Evolutionary conservation across 2,113 vertebrate genomes (phyloP).

Genomic region (Pluvianellus socialis): DNA sequence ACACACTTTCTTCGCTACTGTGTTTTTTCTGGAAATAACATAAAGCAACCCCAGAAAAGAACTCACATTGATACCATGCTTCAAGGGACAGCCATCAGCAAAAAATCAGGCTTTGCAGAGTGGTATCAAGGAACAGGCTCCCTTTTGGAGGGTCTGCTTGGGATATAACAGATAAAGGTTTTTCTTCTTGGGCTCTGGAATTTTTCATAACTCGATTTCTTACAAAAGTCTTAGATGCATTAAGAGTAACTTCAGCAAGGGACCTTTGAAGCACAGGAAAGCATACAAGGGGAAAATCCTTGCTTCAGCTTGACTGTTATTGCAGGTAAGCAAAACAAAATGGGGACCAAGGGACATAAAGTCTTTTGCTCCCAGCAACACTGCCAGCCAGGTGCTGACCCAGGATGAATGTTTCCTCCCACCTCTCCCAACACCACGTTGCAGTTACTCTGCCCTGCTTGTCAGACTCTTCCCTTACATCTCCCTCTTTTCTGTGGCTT

Average conservation of each 20-base stretch:
- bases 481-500: background rate
- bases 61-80: background rate
- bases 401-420: background rate
- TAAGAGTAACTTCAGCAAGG: rapidly evolving
- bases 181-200: background rate
- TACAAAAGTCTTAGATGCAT: background rate
- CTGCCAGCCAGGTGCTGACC: background rate
- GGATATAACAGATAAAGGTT: background rate
- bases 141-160: background rate
- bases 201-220: background rate
- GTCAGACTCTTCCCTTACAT: background rate
- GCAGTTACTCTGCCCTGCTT: background rate
- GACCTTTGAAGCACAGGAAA: background rate
- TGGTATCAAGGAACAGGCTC: background rate
- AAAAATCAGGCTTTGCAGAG: background rate
- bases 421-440: background rate
- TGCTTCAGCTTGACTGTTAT: background rate
- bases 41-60: background rate
- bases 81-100: background rate
- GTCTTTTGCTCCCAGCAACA: background rate
- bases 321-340: background rate
- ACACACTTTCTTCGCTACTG: background rate
- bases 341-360: background rate
- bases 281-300: background rate
- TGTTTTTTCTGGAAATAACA: background rate